Conservation (phyloP, 2,113 vertebrate species). For the Opisthocomus hoazin region DNA sequence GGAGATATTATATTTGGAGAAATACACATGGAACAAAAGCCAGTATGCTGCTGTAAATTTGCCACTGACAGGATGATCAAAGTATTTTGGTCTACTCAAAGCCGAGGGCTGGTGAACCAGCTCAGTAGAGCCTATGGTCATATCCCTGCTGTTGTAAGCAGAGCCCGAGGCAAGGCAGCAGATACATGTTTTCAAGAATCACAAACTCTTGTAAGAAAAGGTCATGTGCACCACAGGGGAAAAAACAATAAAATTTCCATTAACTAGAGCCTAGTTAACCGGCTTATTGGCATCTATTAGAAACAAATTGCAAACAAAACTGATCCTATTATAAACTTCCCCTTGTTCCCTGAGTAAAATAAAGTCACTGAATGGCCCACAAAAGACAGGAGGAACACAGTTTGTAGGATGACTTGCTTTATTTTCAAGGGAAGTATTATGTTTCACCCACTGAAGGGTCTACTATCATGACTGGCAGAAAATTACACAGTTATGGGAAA, state of each 20-base stretch:
- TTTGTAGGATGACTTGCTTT: conserved; percentile 64
- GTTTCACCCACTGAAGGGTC: conserved; percentile 57
- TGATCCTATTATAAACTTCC: conserved; percentile 87
- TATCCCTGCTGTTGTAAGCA: conserved; percentile 56
- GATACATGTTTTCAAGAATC: conserved; percentile 84
- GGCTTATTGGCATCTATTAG: conserved; percentile 93
- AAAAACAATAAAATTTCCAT: conserved; percentile 98
- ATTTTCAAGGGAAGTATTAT: conserved; percentile 64
- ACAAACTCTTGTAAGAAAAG: conserved; percentile 83
- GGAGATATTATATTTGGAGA: conserved; percentile 84
- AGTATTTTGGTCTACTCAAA: conserved; percentile 67
- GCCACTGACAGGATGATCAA: conserved; percentile 79
- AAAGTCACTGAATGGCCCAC: conserved; percentile 63
- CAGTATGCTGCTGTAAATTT: conserved; percentile 77
- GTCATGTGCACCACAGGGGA: conserved; percentile 86
- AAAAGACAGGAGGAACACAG: conserved; percentile 54
- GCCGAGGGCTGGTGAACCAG: conserved; percentile 49
- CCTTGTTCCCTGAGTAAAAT: conserved; percentile 69
- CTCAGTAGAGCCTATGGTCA: conserved; percentile 62
- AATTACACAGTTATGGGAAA: conserved; percentile 38
- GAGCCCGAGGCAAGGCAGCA: conserved; percentile 66
- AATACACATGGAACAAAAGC: conserved; percentile 78
- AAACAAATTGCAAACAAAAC: conserved; percentile 93
- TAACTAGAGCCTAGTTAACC: conserved; percentile 92
- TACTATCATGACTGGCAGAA: conserved; percentile 44